Percentiles rank a stretch among this genome's conserved stretches.
These are phyloP conservation scores for Stegodyphus dumicola DNA, from an alignment of 1,140 invertebrate genomes.

Conservation along the genomic window DNA sequence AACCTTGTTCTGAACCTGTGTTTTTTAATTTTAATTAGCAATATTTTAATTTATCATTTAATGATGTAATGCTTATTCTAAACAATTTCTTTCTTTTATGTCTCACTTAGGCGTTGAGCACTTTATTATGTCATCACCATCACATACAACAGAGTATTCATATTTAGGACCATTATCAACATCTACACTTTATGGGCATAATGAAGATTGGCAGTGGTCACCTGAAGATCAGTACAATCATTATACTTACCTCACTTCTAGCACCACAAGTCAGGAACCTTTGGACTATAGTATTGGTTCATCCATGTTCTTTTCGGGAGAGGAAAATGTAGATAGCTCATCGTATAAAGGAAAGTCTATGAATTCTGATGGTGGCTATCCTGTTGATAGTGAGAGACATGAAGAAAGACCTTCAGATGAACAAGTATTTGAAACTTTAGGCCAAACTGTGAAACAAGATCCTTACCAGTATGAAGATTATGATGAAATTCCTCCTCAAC, in stretches of 20 bases:
- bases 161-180: constrained; percentile 58
- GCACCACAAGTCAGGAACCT: constrained; percentile 57
- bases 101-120: too few relatives aligned
- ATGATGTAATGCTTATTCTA: not conserved
- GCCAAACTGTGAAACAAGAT: constrained; percentile 55
- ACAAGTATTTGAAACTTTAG: constrained; percentile 55
- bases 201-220: constrained; percentile 59
- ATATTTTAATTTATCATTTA: constrained; percentile 5
- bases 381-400: constrained; percentile 45
- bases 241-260: constrained; percentile 57
- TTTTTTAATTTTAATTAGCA: too few relatives aligned
- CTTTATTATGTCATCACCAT: constrained; percentile 54
- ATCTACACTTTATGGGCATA: constrained; percentile 54
- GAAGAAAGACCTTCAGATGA: constrained; percentile 47
- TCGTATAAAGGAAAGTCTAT: constrained; percentile 52
- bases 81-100: too few relatives aligned
- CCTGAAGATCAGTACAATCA: constrained; percentile 60
- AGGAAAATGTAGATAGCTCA: constrained; percentile 57
- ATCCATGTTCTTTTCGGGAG: constrained; percentile 43
- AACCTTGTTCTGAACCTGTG: too few relatives aligned
- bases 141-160: constrained; percentile 54
- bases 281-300: constrained; percentile 57
- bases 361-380: constrained; percentile 51
- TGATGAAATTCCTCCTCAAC: constrained; percentile 53
- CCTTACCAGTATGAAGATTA: constrained; percentile 59